Conservation (phyloP, 2,113 vertebrate genomes). For the Rhizomys pruinosus region DNA sequence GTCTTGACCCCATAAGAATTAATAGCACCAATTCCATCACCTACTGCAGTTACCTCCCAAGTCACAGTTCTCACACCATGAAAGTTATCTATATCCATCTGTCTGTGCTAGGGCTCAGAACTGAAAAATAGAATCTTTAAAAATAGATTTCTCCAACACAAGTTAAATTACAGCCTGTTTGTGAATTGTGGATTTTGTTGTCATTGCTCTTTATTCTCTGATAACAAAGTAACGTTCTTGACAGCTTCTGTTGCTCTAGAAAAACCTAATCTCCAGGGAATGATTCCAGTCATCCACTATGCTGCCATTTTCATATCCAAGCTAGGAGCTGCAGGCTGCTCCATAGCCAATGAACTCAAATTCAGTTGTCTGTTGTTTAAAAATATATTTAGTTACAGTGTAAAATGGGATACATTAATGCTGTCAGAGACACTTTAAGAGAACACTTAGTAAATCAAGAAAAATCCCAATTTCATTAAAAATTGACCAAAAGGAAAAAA, state of each 20-base stretch:
- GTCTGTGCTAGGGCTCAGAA: not conserved
- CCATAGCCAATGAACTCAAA: slow-evolving; percentile 51
- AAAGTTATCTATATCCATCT: not conserved
- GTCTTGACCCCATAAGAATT: not conserved
- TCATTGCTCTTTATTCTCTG: not conserved
- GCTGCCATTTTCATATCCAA: slow-evolving; percentile 23
- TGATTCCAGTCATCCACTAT: not conserved
- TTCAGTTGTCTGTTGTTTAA: slow-evolving; percentile 41
- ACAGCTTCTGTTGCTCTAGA: not conserved
- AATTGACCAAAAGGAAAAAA: slow-evolving; percentile 82
- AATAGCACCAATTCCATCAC: not conserved
- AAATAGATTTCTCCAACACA: not conserved
- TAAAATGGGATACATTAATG: slow-evolving; percentile 23
- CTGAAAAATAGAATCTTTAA: slow-evolving; percentile 1
- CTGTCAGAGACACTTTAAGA: slow-evolving; percentile 71
- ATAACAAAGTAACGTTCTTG: slow-evolving; percentile 45
- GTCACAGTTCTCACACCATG: not conserved
- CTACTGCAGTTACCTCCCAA: not conserved
- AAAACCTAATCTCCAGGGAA: slow-evolving; percentile 33
- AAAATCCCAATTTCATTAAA: slow-evolving; percentile 79
- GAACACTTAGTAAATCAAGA: slow-evolving; percentile 76
- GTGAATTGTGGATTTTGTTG: not conserved
- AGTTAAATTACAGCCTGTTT: not conserved
- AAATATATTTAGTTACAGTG: slow-evolving; percentile 67
- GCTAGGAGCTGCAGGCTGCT: not conserved